phyloP scores from a whole-genome alignment of 2,113 vertebrate genomes.

The Menidia beryllina region DNA sequence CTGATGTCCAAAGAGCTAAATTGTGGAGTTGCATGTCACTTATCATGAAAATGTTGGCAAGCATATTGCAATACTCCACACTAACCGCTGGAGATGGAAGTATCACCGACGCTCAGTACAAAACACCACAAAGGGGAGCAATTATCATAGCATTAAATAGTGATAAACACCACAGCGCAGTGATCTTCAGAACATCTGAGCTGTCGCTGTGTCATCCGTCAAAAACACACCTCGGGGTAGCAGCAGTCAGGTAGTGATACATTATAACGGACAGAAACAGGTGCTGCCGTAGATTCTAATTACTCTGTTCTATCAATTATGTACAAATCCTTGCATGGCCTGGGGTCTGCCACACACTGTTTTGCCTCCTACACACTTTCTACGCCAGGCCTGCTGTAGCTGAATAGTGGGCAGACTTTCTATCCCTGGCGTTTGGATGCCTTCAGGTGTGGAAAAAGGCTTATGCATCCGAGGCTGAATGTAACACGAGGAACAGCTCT shows the following conservation, averaged over 20 bases:
- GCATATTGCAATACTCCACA: conserved; percentile 23
- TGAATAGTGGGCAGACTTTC: conserved; percentile 46
- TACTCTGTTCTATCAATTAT: conserved; percentile 84
- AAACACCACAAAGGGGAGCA: conserved; percentile 72
- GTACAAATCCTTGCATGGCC: conserved; percentile 73
- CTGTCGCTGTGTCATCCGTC: conserved; percentile 74
- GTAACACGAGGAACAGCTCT: conserved; percentile 31
- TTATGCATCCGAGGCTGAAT: conserved; percentile 56
- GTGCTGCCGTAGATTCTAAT: conserved; percentile 80
- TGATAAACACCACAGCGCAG: conserved; percentile 72
- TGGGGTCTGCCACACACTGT: conserved; percentile 64
- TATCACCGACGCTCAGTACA: conserved; percentile 58
- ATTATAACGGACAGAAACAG: conserved; percentile 81
- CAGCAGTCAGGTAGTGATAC: conserved; percentile 72
- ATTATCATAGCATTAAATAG: conserved; percentile 79
- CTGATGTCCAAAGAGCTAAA: neutral
- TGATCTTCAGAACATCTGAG: conserved; percentile 76
- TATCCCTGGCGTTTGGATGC: conserved; percentile 41
- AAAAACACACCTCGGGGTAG: conserved; percentile 65
- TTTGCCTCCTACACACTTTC: conserved; percentile 57
- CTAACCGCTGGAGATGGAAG: conserved; percentile 53
- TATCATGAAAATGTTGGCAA: conserved; percentile 33
- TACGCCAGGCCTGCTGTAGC: conserved; percentile 56
- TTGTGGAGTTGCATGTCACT: conserved; percentile 35
- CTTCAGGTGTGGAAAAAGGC: conserved; percentile 55